Percentiles rank a stretch among this genome's conserved stretches.
phyloP scores from a whole-genome alignment of 1,140 invertebrate genomes.

The Himalopsyche phryganea region DNA sequence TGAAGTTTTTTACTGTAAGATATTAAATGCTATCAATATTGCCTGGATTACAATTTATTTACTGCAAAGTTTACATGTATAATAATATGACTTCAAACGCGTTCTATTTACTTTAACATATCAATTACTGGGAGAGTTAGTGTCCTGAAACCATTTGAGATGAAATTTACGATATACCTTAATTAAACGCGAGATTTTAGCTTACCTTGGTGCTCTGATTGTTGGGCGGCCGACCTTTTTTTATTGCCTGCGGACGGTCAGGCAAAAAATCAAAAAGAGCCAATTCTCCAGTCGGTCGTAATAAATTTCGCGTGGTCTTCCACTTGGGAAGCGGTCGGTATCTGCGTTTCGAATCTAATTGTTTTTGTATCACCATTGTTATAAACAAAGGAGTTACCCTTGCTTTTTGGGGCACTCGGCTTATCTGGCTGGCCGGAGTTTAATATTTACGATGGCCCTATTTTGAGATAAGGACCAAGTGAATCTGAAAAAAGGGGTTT shows the following conservation, averaged over 20 bases:
- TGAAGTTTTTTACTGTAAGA: no score
- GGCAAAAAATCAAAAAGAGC: constrained; percentile 29
- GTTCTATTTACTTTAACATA: no score
- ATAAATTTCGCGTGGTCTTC: constrained; percentile 32
- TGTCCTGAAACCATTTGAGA: no score
- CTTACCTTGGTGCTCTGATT: no score
- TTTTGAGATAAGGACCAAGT: constrained; percentile 23
- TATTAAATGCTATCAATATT: no score
- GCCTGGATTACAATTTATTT: no score
- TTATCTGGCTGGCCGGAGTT: constrained; percentile 17
- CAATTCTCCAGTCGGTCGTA: constrained; percentile 10
- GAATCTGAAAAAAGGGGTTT: constrained; percentile 26
- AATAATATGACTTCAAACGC: no score
- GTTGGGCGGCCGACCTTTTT: no score
- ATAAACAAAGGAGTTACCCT: constrained; percentile 29
- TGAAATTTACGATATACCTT: no score
- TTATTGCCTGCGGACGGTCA: neutral
- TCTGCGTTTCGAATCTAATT: constrained; percentile 31
- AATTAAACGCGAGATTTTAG: no score
- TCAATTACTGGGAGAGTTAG: no score
- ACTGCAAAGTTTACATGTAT: no score
- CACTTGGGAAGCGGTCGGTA: constrained; percentile 21
- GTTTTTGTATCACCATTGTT: constrained; percentile 36
- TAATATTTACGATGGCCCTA: constrained; percentile 29
- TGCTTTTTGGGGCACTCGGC: constrained; percentile 21